These are phyloP conservation scores for Sebastes jordani DNA, from an alignment of 2,797 vertebrate species.

Conservation along the genomic window DNA sequence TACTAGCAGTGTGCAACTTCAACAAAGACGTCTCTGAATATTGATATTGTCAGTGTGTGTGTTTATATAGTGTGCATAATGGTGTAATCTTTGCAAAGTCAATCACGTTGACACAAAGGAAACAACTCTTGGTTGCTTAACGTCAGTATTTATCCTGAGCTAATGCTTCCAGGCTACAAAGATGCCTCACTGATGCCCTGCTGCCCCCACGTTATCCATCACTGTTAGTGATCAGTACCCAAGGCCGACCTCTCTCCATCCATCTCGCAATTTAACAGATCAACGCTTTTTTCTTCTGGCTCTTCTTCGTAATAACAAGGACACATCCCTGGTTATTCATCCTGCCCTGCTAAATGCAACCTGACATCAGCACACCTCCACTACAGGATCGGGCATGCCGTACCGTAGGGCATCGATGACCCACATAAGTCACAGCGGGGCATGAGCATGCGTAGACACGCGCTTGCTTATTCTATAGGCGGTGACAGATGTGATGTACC, in stretches of 20 bases:
- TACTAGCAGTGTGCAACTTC: neutral
- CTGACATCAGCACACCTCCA: conserved; percentile 72
- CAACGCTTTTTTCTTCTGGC: conserved; percentile 35
- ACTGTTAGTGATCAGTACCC: conserved; percentile 35
- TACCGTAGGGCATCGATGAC: conserved; percentile 72
- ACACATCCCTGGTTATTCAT: conserved; percentile 58
- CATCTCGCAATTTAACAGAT: conserved; percentile 37
- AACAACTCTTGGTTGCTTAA: conserved; percentile 1
- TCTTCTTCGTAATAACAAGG: conserved; percentile 49
- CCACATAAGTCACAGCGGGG: conserved; percentile 69
- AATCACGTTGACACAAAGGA: neutral
- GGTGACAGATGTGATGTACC: conserved; percentile 51
- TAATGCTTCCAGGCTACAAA: conserved; percentile 2
- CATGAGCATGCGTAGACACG: conserved; percentile 36
- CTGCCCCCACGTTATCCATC: conserved; percentile 38
- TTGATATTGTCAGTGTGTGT: neutral
- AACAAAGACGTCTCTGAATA: conserved; percentile 9
- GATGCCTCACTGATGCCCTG: conserved; percentile 6
- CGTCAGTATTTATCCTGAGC: conserved; percentile 1
- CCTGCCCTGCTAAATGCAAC: conserved; percentile 53
- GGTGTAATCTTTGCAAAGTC: neutral
- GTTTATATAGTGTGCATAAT: neutral
- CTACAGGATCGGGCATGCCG: conserved; percentile 58
- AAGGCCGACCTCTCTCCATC: conserved; percentile 36
- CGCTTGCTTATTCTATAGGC: conserved; percentile 45